These are phyloP conservation scores for Tauraco erythrolophus DNA, from an alignment of 2,113 vertebrate species.

Conservation along the genomic window DNA sequence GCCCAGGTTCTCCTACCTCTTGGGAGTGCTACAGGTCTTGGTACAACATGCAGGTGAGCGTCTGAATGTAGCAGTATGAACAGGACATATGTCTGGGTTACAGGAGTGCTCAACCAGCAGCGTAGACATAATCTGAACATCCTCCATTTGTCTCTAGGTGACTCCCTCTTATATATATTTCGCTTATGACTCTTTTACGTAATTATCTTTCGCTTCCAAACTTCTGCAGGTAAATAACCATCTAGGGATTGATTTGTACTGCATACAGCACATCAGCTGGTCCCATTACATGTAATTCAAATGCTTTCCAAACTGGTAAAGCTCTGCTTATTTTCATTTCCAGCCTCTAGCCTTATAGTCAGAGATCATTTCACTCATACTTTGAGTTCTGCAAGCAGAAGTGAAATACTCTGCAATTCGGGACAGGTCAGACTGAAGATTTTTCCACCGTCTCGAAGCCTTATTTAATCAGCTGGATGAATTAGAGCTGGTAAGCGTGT, in stretches of 20 bases:
- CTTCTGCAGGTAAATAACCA: background rate
- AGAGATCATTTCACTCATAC: background rate
- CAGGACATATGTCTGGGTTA: background rate
- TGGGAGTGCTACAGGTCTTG: background rate
- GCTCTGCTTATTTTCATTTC: background rate
- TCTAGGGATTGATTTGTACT: background rate
- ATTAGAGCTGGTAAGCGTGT: background rate
- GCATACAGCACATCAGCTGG: background rate
- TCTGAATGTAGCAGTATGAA: background rate
- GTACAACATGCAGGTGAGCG: background rate
- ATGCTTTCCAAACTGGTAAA: background rate
- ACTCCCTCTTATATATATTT: background rate
- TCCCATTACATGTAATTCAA: background rate
- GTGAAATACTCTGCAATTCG: background rate
- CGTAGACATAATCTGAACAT: background rate
- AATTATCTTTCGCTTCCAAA: background rate
- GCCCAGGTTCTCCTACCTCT: fast-evolving
- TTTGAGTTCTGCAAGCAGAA: background rate
- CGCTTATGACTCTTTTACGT: background rate
- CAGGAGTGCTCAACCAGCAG: background rate
- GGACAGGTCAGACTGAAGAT: background rate
- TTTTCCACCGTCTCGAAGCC: background rate
- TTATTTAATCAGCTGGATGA: background rate
- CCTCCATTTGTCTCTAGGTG: background rate
- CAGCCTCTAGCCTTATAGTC: background rate